Percentiles rank a stretch among this genome's conserved stretches.
These are phyloP conservation scores for Laterallus jamaicensis DNA, from an alignment of 2,113 vertebrate genomes.

Conservation along the genomic window DNA sequence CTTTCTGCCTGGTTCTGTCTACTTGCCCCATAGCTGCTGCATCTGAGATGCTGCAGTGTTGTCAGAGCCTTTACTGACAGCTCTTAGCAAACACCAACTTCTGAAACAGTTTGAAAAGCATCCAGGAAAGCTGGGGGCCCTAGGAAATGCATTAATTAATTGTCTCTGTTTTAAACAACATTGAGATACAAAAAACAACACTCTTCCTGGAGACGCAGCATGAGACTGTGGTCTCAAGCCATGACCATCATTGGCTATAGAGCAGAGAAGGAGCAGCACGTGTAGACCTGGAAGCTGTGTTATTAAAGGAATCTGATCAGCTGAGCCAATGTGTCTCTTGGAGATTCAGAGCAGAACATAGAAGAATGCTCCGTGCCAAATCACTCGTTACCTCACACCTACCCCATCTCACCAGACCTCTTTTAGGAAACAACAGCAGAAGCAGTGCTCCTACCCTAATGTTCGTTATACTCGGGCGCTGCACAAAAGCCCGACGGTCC, in stretches of 20 bases:
- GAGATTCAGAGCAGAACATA: slow-evolving; percentile 51
- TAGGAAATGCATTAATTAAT: slow-evolving; percentile 33
- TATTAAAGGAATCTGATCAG: slow-evolving; percentile 59
- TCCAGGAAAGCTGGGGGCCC: not conserved
- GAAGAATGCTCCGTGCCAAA: slow-evolving; percentile 20
- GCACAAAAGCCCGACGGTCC: not conserved
- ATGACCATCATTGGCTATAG: slow-evolving; percentile 57
- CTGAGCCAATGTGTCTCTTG: slow-evolving; percentile 44
- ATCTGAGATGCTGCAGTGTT: not conserved
- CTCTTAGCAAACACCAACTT: not conserved
- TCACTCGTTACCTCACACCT: slow-evolving; percentile 6
- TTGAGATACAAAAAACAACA: slow-evolving; percentile 14
- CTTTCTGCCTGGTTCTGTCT: not conserved
- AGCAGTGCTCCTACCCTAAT: not conserved
- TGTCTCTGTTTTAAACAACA: not conserved
- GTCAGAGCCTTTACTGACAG: not conserved
- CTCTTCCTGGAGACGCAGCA: not conserved
- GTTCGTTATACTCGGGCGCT: not conserved
- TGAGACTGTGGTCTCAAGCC: slow-evolving; percentile 9
- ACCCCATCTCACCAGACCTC: slow-evolving; percentile 12
- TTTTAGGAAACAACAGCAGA: slow-evolving; percentile 37
- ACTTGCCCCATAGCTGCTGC: not conserved
- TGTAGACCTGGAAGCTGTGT: slow-evolving; percentile 45
- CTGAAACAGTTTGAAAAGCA: slow-evolving; percentile 6
- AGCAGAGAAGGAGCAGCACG: slow-evolving; percentile 10